Base-by-base conservation (phyloP, 2,888 invertebrate species). In the Glyphotaelius pellucidus region DNA sequence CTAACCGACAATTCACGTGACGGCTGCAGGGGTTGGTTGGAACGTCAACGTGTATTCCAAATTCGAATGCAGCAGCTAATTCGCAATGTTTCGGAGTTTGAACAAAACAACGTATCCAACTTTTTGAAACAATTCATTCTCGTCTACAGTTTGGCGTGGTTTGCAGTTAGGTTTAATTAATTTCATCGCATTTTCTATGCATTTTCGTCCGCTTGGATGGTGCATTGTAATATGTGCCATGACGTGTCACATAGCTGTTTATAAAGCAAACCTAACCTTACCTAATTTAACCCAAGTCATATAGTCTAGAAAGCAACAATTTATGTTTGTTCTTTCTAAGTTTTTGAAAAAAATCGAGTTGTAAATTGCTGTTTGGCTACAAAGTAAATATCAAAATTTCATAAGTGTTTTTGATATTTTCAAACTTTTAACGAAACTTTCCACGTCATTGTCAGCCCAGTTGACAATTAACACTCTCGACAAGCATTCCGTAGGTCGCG, bases 1-100 rank as follows among this genome's bases (percentile, higher is more conserved):
- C 88, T 42, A 89, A 67, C 88, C 80, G 88, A 67, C 88, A 89
- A 81, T 81, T 90, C 90, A 80, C 30, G 81, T 90, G 90, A 81
- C 90, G 81, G 67, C 35, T 83, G 90, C 90, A 90, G 81, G 81
- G 47, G 81, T 47, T 89, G 42, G 81, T 42, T 90, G 88, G 80
- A 42, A 42, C 80, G 90, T 90, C 90, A 81, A 81, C 90, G 90
- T 81, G 81, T 81, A 88, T 91, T 90, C 86, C 90, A 90, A 86
- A 86, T 86, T 80, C 86, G 90, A 90, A 86, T 86, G 90, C 90
- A 90, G 90, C 90, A 90, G 86, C 80, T 80, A 89, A 79, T 89
- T 89, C 38, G 80, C 79, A 30, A 3, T 19, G 80, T 89, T 79
- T 89, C 87, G 32, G 31, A 89, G 38, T 79, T 25, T 47, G 19